phyloP scores from a whole-genome alignment of 2,113 vertebrate genomes.

The Hippotragus niger region DNA sequence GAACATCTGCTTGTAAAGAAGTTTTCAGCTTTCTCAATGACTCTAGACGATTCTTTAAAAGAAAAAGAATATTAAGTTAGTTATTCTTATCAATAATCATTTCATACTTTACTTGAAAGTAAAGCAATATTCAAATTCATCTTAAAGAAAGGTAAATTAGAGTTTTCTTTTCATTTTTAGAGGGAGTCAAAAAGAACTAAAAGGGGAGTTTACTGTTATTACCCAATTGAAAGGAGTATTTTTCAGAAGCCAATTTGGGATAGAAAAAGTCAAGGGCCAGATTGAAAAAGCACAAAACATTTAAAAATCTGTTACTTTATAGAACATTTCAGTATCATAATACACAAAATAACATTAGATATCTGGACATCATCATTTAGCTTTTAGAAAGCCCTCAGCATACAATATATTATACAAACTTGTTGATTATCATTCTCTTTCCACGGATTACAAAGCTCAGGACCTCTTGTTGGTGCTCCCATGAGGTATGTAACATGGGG shows the following conservation, averaged over 20 bases:
- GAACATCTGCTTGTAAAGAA: slow-evolving; percentile 88
- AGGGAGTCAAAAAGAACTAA: not conserved
- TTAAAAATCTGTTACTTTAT: slow-evolving; percentile 17
- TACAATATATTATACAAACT: not conserved
- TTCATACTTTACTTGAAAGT: slow-evolving; percentile 31
- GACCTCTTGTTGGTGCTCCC: not conserved
- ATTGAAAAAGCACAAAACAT: slow-evolving; percentile 23
- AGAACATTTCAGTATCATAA: not conserved
- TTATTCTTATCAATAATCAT: slow-evolving; percentile 29
- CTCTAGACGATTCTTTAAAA: slow-evolving; percentile 89
- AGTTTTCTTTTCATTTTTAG: slow-evolving; percentile 11
- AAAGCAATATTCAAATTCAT: slow-evolving; percentile 32
- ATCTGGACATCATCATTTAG: not conserved
- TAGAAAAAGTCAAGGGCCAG: not conserved
- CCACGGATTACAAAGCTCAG: not conserved
- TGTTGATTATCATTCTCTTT: not conserved
- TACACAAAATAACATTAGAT: slow-evolving; percentile 13
- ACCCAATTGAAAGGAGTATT: not conserved
- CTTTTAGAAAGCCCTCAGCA: slow-evolving; percentile 6
- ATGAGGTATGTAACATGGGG: not conserved
- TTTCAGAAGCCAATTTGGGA: slow-evolving; percentile 4
- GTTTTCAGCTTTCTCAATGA: slow-evolving; percentile 86
- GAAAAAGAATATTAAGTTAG: not conserved
- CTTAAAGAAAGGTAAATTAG: slow-evolving; percentile 20
- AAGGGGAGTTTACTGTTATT: not conserved